phyloP scores from a whole-genome alignment of 2,113 vertebrate species.

The Microtus richardsoni region DNA sequence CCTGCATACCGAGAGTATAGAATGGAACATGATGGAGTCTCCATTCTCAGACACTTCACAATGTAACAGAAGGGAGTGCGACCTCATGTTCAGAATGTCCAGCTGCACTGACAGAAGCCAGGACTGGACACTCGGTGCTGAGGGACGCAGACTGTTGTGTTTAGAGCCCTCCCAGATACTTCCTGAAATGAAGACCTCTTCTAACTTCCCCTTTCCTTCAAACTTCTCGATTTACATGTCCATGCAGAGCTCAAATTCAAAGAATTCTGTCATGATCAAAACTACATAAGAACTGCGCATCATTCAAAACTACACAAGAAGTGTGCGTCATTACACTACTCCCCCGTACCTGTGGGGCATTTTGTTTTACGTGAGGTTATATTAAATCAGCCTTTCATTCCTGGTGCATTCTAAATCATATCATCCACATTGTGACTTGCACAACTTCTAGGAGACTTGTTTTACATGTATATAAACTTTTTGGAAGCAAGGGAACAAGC shows the following conservation, averaged over 20 bases:
- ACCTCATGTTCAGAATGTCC: not conserved
- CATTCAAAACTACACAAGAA: not conserved
- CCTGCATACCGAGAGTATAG: not conserved
- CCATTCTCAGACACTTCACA: not conserved
- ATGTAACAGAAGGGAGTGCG: not conserved
- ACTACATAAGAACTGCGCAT: not conserved
- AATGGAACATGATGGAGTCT: not conserved
- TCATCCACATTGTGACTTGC: not conserved
- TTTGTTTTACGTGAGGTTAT: not conserved
- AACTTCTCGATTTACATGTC: conserved; percentile 57
- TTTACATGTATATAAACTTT: not conserved
- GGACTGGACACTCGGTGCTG: not conserved
- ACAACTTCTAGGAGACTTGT: not conserved
- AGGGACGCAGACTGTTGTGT: not conserved
- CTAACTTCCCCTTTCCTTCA: conserved; percentile 68
- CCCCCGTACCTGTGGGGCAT: not conserved
- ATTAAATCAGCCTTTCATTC: not conserved
- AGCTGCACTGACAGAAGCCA: not conserved
- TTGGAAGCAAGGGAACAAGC: not conserved
- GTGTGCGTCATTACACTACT: not conserved
- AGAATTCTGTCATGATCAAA: conserved; percentile 2
- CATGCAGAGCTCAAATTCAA: not conserved
- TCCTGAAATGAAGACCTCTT: not conserved
- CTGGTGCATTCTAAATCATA: not conserved
- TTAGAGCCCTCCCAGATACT: not conserved